These are phyloP conservation scores for Phocoena sinus DNA, from an alignment of 2,113 vertebrate genomes.

Conservation along the genomic window DNA sequence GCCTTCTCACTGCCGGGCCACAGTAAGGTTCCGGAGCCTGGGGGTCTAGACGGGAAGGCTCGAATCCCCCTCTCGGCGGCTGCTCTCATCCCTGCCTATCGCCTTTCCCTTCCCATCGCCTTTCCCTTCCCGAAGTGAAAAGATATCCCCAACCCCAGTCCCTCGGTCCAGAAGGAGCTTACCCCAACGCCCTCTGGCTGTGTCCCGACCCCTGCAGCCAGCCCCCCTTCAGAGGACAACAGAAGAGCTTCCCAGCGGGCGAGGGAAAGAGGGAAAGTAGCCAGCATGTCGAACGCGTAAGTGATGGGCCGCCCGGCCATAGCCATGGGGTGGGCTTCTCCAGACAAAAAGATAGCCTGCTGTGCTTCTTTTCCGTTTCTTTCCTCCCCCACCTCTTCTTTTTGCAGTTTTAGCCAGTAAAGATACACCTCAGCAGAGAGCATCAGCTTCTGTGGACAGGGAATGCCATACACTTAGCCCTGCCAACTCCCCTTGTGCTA, in stretches of 20 bases:
- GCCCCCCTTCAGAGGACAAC: neutral
- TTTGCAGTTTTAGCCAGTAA: neutral
- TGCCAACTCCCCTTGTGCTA: fast-evolving
- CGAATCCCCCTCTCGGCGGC: neutral
- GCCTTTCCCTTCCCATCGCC: neutral
- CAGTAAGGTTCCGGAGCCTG: neutral
- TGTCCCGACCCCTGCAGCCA: neutral
- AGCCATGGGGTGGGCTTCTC: fast-evolving
- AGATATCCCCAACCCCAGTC: fast-evolving
- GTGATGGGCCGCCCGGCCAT: neutral
- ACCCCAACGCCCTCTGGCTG: neutral
- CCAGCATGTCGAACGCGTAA: slow-evolving; percentile 67
- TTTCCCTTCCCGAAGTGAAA: neutral
- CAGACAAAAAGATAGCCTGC: fast-evolving
- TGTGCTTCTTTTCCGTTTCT: neutral
- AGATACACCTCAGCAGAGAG: fast-evolving
- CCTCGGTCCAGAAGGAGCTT: neutral
- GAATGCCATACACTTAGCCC: fast-evolving
- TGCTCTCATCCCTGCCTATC: neutral
- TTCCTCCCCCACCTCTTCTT: neutral
- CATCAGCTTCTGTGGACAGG: neutral
- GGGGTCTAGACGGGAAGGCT: fast-evolving
- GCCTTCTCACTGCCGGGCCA: fast-evolving
- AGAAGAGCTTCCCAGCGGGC: neutral
- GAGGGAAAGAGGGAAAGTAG: neutral